These are phyloP conservation scores for Dasypogon diadema DNA, from an alignment of 2,888 invertebrate genomes.

Conservation along the genomic window DNA sequence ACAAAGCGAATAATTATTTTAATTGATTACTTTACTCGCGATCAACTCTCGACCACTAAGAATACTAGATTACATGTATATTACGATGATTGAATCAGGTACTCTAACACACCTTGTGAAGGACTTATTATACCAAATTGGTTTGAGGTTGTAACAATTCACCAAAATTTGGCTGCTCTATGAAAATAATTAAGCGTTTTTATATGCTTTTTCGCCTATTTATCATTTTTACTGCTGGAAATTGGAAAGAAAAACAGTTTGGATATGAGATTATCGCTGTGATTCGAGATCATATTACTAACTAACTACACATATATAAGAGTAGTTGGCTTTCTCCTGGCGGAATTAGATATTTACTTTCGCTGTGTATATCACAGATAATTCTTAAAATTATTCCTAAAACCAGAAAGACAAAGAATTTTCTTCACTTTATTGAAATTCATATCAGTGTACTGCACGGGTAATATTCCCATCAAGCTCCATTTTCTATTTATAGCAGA, in stretches of 20 bases:
- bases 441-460: not conserved
- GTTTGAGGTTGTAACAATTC: slow-evolving; percentile 12
- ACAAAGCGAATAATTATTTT: slow-evolving; percentile 34
- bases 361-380: slow-evolving; percentile 42
- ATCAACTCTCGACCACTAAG: slow-evolving; percentile 1
- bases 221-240: not conserved
- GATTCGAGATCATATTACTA: slow-evolving; percentile 2
- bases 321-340: slow-evolving; percentile 14
- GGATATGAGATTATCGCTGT: not conserved
- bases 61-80: slow-evolving; percentile 43
- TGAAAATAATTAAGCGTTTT: not conserved
- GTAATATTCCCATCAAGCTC: not conserved
- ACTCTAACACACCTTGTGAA: slow-evolving; percentile 49
- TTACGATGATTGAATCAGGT: slow-evolving; percentile 46
- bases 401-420: slow-evolving; percentile 18
- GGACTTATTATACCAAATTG: slow-evolving; percentile 37
- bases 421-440: not conserved
- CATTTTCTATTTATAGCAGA: too few relatives aligned
- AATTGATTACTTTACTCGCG: slow-evolving; percentile 27
- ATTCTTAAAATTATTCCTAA: slow-evolving; percentile 24
- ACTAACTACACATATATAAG: not conserved
- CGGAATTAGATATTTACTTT: slow-evolving; percentile 18
- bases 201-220: not conserved
- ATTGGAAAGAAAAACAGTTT: too few relatives aligned
- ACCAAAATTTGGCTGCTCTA: not conserved